Conservation (phyloP, 2,113 vertebrate species). For the Uria aalge region DNA sequence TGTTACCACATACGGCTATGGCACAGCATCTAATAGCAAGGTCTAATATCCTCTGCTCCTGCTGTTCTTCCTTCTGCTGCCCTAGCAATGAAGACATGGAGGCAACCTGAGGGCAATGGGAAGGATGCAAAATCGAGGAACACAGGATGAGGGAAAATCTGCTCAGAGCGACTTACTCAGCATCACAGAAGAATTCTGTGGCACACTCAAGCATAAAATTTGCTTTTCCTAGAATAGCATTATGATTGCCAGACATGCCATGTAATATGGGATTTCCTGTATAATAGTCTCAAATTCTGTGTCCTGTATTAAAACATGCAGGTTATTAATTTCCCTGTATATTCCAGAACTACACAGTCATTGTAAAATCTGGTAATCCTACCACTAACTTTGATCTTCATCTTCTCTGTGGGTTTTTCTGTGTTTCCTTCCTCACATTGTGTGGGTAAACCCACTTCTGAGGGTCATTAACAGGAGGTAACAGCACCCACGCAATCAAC, state of each 20-base stretch:
- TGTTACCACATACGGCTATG: background rate
- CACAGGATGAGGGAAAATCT: constrained; percentile 23
- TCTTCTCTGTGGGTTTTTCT: background rate
- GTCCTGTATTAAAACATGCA: background rate
- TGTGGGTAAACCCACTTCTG: background rate
- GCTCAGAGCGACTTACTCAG: background rate
- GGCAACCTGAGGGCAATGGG: background rate
- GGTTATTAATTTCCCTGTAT: background rate
- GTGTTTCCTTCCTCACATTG: background rate
- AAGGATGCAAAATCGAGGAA: constrained; percentile 36
- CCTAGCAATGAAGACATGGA: background rate
- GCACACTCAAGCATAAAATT: background rate
- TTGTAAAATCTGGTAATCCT: background rate
- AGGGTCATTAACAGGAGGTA: background rate
- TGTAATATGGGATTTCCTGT: background rate
- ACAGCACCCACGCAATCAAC: background rate
- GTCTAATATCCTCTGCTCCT: constrained; percentile 56
- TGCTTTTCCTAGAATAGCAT: background rate
- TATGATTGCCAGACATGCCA: background rate
- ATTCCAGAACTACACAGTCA: background rate
- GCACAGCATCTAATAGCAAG: constrained; percentile 44
- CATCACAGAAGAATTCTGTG: background rate
- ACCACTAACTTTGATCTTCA: background rate
- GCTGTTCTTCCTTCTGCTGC: constrained; percentile 57
- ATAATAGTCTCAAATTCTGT: background rate